Percentiles rank a stretch among this genome's conserved stretches.
Evolutionary conservation across 1,140 invertebrate species (phyloP).

Genomic region (Atta colombica): DNA sequence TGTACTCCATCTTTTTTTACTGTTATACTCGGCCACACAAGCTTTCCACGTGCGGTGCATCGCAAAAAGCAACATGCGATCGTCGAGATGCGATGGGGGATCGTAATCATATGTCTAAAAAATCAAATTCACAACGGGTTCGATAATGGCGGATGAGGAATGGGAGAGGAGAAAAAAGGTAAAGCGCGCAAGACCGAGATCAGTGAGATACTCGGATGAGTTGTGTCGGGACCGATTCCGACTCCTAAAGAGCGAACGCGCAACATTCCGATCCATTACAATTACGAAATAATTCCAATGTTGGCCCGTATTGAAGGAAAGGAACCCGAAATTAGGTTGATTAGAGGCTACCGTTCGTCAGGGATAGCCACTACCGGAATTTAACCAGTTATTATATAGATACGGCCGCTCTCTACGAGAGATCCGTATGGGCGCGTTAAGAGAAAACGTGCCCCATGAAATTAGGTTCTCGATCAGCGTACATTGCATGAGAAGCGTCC

Average conservation of each 20-base stretch:
- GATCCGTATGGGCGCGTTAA: conserved; percentile 63
- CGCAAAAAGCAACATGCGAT: not conserved
- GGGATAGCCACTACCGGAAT: conserved; percentile 86
- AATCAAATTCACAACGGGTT: conserved; percentile 58
- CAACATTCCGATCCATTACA: conserved; percentile 86
- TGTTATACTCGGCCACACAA: not conserved
- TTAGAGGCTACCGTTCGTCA: conserved; percentile 87
- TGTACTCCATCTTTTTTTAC: conserved; percentile 46
- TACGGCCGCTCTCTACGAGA: conserved; percentile 67
- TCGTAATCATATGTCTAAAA: conserved; percentile 35
- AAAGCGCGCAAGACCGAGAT: conserved; percentile 63
- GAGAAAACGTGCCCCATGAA: conserved; percentile 67
- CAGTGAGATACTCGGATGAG: conserved; percentile 22
- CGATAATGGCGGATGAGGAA: conserved; percentile 63
- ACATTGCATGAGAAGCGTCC: conserved; percentile 44
- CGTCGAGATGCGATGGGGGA: conserved; percentile 6
- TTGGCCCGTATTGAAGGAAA: conserved; percentile 81
- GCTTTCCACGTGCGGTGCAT: conserved; percentile 48
- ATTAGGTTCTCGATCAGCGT: conserved; percentile 65
- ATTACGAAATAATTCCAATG: conserved; percentile 86
- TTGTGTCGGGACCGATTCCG: conserved; percentile 16
- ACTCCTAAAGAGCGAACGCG: conserved; percentile 74
- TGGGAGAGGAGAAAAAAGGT: conserved; percentile 47
- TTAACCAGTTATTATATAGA: conserved; percentile 86
- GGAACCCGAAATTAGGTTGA: conserved; percentile 86